These are phyloP conservation scores for Mixornis gularis DNA, from an alignment of 2,113 vertebrate species.

Conservation along the genomic window DNA sequence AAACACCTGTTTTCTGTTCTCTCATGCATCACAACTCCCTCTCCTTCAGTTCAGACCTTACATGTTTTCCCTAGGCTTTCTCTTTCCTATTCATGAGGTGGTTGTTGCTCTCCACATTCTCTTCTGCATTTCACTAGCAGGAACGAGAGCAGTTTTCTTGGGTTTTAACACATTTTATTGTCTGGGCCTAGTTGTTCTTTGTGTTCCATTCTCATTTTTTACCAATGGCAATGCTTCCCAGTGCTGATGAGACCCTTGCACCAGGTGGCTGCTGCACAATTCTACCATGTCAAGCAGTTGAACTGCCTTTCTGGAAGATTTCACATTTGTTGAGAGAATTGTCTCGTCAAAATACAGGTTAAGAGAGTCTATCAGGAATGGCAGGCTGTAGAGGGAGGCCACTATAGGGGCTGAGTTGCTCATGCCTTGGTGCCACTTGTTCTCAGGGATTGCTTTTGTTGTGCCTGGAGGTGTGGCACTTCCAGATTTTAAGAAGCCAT, in stretches of 20 bases:
- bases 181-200: background rate
- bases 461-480: background rate
- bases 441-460: background rate
- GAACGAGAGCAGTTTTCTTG: background rate
- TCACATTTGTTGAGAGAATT: background rate
- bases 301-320: background rate
- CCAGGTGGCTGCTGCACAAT: background rate
- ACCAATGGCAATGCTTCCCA: background rate
- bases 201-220: background rate
- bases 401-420: background rate
- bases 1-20: background rate
- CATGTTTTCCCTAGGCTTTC: background rate
- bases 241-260: background rate
- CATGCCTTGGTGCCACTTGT: background rate
- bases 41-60: background rate
- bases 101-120: background rate
- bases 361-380: background rate
- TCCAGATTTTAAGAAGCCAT: background rate
- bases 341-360: background rate
- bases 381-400: background rate
- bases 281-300: background rate
- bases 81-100: background rate
- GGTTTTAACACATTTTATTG: background rate
- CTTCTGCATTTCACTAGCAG: background rate
- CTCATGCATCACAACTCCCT: background rate